A percentile compares a stretch with the other conserved stretches of the same genome.
Evolutionary conservation across 2,888 invertebrate genomes (phyloP).

Genomic region (Microdon myrmicae): DNA sequence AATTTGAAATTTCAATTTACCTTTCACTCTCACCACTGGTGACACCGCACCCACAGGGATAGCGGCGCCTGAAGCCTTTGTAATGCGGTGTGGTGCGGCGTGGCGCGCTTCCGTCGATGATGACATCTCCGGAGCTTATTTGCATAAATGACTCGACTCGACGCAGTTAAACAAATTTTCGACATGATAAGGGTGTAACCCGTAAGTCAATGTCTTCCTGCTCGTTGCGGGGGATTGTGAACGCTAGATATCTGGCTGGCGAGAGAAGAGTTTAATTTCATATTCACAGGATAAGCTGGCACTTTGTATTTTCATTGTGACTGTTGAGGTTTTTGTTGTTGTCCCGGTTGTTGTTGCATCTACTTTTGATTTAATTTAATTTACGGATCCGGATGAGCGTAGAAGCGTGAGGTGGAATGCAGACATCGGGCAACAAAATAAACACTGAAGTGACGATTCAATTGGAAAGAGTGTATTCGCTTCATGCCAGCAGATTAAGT

Average conservation of each 20-base stretch:
- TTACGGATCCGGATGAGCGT: conserved; percentile 42
- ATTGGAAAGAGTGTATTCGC: no score
- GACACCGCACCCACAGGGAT: not conserved
- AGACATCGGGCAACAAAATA: no score
- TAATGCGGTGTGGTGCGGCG: not conserved
- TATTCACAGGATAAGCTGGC: conserved; percentile 45
- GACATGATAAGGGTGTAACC: conserved; percentile 54
- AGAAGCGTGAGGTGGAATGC: conserved; percentile 11
- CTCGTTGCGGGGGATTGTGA: conserved; percentile 2
- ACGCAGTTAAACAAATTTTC: conserved; percentile 52
- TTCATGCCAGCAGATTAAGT: no score
- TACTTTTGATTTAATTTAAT: conserved; percentile 40
- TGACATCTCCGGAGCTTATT: conserved; percentile 49
- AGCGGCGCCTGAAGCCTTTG: conserved; percentile 1
- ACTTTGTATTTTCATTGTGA: conserved; percentile 4
- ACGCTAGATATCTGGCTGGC: not conserved
- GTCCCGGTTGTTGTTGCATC: conserved; percentile 4
- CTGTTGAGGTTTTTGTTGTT: no score
- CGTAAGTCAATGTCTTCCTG: conserved; percentile 50
- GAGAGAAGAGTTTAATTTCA: conserved; percentile 42
- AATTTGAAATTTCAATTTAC: conserved; percentile 52
- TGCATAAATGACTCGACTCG: conserved; percentile 51
- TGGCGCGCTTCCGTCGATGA: conserved; percentile 29
- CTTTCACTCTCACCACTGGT: conserved; percentile 28
- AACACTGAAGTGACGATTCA: no score